phyloP scores from a whole-genome alignment of 2,797 vertebrate genomes.

The Hafferia zeledoni region DNA sequence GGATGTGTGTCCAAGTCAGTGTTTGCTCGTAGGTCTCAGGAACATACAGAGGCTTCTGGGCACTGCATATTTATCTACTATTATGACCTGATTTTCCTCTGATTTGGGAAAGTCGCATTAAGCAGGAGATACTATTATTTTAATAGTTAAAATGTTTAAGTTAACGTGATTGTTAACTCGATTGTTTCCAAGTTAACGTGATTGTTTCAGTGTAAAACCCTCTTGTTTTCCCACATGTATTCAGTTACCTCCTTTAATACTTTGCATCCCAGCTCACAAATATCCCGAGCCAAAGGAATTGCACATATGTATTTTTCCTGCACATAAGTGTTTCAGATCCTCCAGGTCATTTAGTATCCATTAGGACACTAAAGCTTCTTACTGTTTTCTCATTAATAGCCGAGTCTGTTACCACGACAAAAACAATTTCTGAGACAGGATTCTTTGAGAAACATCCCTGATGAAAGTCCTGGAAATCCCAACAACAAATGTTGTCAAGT shows the following conservation, averaged over 20 bases:
- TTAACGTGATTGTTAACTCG: neutral
- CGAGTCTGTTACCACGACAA: conserved; percentile 59
- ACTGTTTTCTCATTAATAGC: conserved; percentile 70
- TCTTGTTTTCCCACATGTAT: neutral
- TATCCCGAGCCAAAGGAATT: neutral
- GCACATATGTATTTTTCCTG: conserved; percentile 38
- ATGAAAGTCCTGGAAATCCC: conserved; percentile 67
- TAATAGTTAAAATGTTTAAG: neutral
- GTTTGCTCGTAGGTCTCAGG: conserved; percentile 68
- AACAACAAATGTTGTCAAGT: conserved; percentile 53
- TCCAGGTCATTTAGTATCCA: conserved; percentile 65
- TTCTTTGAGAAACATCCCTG: conserved; percentile 60
- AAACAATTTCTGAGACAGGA: conserved; percentile 63
- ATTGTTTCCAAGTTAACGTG: neutral
- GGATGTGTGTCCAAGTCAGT: conserved; percentile 71
- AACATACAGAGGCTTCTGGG: conserved; percentile 43
- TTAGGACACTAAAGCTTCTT: conserved; percentile 64
- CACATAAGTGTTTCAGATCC: conserved; percentile 49
- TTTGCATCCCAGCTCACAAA: neutral
- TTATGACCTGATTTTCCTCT: conserved; percentile 48
- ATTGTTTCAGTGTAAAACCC: neutral
- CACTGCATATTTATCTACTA: conserved; percentile 50
- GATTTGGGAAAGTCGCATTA: neutral
- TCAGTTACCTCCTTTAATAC: neutral
- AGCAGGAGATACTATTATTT: neutral